Base-by-base conservation (phyloP, 1,140 invertebrate species). In the Polyergus mexicanus region DNA sequence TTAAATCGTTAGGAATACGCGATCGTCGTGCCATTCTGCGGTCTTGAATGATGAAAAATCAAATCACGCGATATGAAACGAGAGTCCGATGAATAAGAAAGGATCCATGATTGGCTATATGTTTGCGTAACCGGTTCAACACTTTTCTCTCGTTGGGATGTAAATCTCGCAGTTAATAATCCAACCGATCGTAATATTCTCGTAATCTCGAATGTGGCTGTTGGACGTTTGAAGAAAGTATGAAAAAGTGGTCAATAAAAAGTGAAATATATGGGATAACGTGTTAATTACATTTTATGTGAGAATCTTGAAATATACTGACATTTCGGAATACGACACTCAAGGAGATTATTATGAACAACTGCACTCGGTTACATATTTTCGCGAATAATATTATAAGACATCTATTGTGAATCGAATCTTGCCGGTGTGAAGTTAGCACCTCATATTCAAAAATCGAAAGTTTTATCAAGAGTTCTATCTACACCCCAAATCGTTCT, bases 281-380 rank as follows among this genome's bases (percentile, higher is more conserved):
- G 25, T 63, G 28, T 63, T 63, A 63, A 63, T 63, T 58, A 60
- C 35, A 22, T 75, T 60, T 75, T 75, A 75, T 75, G 54, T 19
- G 47, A 4, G 16, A 32, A 10, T 75, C 54, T 16, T 62, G 35
- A 19, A 54, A 72, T 3, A 51, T 19, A 54, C n/a, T 28, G 16
- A 41, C 56, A 75, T 8, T 41, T 25, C 54, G 13, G 7, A 58
- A 58, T 75, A 25, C 35, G 72, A 41, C 54, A 35, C 4, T 76
- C 60, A 60, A 76, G 8, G 13, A 76, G 38, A 25, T 63, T 38
- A 76, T 76, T 44, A 16, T 10, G 28, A 4, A 32, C 19, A 54
- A n/a, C 25, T 76, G 22, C 25, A 44, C 16, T 51, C 6, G 16
- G 22, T 28, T 25, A 62, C 10, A 13, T 13, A 44, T 60, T 76